These are phyloP conservation scores for Stichodactyla mertensii DNA, from an alignment of 64 coral and sea anemone genomes.

Conservation along the genomic window DNA sequence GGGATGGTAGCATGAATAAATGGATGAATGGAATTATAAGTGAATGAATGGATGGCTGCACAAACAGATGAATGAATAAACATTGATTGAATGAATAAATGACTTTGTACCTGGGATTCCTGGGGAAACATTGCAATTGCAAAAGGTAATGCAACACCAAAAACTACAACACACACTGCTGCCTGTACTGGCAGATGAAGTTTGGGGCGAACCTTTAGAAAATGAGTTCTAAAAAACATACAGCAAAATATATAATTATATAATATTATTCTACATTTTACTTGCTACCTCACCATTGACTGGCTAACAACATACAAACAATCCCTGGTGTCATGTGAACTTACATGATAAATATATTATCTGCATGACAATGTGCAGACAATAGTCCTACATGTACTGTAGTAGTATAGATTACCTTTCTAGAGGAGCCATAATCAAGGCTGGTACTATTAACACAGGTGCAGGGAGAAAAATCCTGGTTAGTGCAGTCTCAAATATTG, in stretches of 20 bases:
- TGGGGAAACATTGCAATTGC: constrained; percentile 75
- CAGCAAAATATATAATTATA: too few relatives aligned
- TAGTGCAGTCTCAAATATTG: constrained; percentile 93
- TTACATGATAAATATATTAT: too few relatives aligned
- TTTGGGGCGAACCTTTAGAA: constrained; percentile 46
- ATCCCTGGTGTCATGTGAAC: too few relatives aligned
- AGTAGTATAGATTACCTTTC: constrained; percentile 56
- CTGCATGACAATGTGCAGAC: too few relatives aligned
- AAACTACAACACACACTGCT: constrained; percentile 45
- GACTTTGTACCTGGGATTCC: constrained; percentile 44
- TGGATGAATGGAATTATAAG: not conserved
- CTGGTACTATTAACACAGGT: constrained; percentile 77
- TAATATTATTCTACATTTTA: too few relatives aligned
- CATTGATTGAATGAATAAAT: not conserved
- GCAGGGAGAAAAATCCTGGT: constrained; percentile 77
- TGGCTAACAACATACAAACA: too few relatives aligned
- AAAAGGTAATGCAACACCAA: constrained; percentile 67
- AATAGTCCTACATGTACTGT: too few relatives aligned
- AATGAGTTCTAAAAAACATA: constrained; percentile 46
- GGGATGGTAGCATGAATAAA: not conserved
- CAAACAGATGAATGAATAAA: too few relatives aligned
- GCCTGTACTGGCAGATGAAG: constrained; percentile 59
- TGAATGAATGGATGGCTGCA: too few relatives aligned
- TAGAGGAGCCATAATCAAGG: constrained; percentile 75
- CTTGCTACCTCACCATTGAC: too few relatives aligned